phyloP scores from a whole-genome alignment of 2,113 vertebrate genomes.

The Cinclus cinclus region DNA sequence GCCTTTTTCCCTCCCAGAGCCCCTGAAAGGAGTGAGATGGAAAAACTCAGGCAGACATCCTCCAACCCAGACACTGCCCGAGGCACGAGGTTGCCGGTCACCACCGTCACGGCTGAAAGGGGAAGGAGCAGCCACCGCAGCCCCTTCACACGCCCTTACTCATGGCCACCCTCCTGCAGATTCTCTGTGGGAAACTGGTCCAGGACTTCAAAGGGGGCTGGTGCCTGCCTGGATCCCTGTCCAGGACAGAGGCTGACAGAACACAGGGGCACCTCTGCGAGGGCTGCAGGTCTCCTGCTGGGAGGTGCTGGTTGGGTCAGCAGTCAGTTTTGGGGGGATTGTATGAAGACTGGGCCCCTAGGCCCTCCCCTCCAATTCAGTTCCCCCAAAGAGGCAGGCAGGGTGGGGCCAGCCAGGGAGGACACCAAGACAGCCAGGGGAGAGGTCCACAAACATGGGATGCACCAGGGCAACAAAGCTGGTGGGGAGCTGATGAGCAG shows the following conservation, averaged over 20 bases:
- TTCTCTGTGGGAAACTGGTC: not conserved
- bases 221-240: not conserved
- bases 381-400: fast-evolving
- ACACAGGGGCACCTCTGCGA: fast-evolving
- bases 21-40: not conserved
- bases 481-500: not conserved
- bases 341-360: not conserved
- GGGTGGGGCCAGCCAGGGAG: not conserved
- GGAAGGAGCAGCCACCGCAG: slow-evolving; percentile 42
- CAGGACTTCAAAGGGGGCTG: fast-evolving
- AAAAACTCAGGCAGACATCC: not conserved
- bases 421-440: not conserved
- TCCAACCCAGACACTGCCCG: not conserved
- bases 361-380: not conserved
- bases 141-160: not conserved
- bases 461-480: not conserved
- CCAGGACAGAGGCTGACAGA: not conserved
- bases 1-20: not conserved
- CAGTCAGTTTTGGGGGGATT: not conserved
- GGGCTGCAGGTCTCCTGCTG: not conserved
- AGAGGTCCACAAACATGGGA: fast-evolving
- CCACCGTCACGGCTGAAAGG: not conserved
- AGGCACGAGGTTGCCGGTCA: slow-evolving; percentile 50
- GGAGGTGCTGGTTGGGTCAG: not conserved
- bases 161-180: not conserved